phyloP scores from a whole-genome alignment of 2,797 vertebrate species.

The Rhodeus uyekii region DNA sequence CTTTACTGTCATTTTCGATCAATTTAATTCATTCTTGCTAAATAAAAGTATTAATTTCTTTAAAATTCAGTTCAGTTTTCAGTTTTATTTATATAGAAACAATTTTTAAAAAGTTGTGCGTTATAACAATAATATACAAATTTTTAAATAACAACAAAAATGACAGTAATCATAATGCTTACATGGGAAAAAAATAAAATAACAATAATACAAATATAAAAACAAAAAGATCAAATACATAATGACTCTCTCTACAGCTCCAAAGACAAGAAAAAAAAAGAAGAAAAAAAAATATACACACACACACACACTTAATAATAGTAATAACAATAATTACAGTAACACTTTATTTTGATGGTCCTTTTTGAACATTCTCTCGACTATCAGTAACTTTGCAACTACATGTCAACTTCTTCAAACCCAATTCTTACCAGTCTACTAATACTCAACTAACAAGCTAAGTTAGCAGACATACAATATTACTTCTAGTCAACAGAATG shows the following conservation, averaged over 20 bases:
- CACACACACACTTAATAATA: too few relatives aligned
- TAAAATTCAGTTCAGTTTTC: background rate
- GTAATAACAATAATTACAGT: background rate
- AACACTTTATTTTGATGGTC: too few relatives aligned
- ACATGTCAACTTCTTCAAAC: too few relatives aligned
- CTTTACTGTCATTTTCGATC: background rate
- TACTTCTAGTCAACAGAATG: too few relatives aligned
- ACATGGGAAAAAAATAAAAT: background rate
- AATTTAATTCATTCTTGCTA: background rate
- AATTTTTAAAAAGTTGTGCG: background rate
- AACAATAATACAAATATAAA: background rate
- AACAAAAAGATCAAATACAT: background rate
- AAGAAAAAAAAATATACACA: background rate
- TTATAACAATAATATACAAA: background rate
- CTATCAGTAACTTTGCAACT: too few relatives aligned
- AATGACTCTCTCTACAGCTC: background rate
- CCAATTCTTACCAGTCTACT: too few relatives aligned
- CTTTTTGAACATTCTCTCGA: too few relatives aligned
- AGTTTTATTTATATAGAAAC: background rate
- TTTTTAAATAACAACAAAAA: background rate
- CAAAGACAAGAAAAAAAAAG: background rate
- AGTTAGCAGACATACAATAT: too few relatives aligned
- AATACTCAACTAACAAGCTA: too few relatives aligned
- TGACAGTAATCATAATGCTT: background rate
- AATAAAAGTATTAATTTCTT: background rate